Conservation (phyloP, 2,113 vertebrate species). For the Cephalopholis sonnerati region DNA sequence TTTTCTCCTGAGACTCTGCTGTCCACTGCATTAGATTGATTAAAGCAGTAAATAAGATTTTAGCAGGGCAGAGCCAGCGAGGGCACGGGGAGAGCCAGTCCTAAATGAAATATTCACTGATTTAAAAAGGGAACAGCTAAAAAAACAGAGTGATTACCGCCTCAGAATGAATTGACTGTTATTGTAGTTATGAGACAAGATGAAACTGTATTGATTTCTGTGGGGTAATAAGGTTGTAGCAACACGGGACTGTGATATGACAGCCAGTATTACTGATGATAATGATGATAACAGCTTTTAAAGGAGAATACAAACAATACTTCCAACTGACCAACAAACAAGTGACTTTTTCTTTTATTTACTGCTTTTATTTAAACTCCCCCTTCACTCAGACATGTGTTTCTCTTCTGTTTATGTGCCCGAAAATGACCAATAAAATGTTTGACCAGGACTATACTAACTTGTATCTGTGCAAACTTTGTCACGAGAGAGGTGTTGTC, state of each 20-base stretch:
- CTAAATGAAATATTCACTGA: slow-evolving; percentile 10
- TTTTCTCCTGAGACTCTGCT: slow-evolving; percentile 40
- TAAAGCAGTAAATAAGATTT: slow-evolving; percentile 62
- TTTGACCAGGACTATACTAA: too few relatives aligned
- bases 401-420: too few relatives aligned
- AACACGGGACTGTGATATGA: too few relatives aligned
- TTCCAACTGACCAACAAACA: not conserved
- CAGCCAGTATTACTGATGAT: not conserved
- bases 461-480: too few relatives aligned
- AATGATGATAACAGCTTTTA: not conserved
- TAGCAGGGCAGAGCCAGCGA: not conserved
- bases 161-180: not conserved
- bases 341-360: not conserved
- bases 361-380: too few relatives aligned
- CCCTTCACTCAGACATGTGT: too few relatives aligned
- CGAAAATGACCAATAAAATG: too few relatives aligned
- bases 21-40: slow-evolving; percentile 43
- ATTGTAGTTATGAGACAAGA: not conserved
- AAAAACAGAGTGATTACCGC: not conserved
- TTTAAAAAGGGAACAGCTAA: not conserved
- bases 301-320: not conserved
- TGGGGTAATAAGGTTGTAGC: not conserved
- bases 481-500: too few relatives aligned
- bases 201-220: not conserved
- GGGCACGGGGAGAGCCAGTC: not conserved